Percentiles rank a stretch among this genome's conserved stretches.
Evolutionary conservation across 2,888 invertebrate species (phyloP).

Genomic region (Copidosoma aretas): DNA sequence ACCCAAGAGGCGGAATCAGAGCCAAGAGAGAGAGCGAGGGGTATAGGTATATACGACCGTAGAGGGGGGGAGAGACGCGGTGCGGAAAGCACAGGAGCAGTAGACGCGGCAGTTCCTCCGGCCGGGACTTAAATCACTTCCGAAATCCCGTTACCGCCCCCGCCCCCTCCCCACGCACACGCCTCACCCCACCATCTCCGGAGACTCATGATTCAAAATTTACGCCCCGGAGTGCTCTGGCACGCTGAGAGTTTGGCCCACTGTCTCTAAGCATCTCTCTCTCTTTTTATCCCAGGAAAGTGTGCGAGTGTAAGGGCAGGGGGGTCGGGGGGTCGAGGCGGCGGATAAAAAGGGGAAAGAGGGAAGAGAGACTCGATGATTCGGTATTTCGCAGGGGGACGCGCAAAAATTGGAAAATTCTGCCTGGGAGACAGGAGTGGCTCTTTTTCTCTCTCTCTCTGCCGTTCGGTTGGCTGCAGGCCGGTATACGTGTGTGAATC

Average conservation of each 20-base stretch:
- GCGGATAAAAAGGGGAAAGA: background rate
- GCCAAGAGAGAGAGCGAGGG: too few species aligned
- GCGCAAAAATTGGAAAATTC: constrained; percentile 29
- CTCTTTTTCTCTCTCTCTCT: background rate
- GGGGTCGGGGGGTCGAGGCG: background rate
- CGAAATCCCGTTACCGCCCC: constrained; percentile 37
- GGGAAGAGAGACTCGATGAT: constrained; percentile 21
- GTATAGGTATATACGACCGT: too few species aligned
- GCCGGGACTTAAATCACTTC: constrained; percentile 39
- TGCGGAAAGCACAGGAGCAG: too few species aligned
- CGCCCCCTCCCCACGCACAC: constrained; percentile 20
- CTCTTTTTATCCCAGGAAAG: too few species aligned
- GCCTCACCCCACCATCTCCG: too few species aligned
- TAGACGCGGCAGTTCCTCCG: constrained; percentile 32
- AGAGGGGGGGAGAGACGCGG: too few species aligned
- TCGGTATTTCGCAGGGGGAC: constrained; percentile 25
- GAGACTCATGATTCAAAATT: constrained; percentile 34
- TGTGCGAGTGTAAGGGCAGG: background rate
- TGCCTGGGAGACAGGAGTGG: background rate
- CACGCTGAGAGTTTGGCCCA: background rate
- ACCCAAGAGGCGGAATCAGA: too few species aligned
- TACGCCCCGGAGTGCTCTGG: constrained; percentile 25
- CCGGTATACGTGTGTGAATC: too few species aligned
- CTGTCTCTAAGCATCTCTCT: background rate
- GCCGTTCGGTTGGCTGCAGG: too few species aligned